Conservation (phyloP, 2,888 invertebrate genomes). For the Drosophila rellima region DNA sequence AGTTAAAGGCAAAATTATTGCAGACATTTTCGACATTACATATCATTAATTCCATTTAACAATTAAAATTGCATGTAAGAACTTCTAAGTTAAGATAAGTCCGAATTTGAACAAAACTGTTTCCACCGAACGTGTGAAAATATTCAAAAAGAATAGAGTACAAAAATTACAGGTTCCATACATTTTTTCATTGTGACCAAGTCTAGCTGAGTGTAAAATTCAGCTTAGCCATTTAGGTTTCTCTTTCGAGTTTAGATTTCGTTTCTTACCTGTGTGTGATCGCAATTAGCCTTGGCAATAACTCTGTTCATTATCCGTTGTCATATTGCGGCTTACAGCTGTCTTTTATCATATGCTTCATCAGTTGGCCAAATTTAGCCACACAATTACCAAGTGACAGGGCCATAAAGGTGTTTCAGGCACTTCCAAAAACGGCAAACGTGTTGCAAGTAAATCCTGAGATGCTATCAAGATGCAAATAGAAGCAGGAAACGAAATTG, state of each 20-base stretch:
- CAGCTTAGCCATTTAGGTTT: not conserved
- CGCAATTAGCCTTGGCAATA: conserved; percentile 29
- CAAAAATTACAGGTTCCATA: not conserved
- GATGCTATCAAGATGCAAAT: conserved; percentile 22
- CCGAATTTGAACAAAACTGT: too few relatives aligned
- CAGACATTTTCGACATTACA: not conserved
- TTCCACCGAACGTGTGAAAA: not conserved
- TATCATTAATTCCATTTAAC: too few relatives aligned
- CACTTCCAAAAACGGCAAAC: not conserved
- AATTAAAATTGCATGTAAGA: too few relatives aligned
- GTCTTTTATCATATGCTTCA: conserved; percentile 5
- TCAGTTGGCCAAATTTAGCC: conserved; percentile 11
- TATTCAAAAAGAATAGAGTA: not conserved
- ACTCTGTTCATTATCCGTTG: conserved; percentile 35
- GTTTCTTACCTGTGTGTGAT: conserved; percentile 2
- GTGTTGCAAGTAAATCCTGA: conserved; percentile 18
- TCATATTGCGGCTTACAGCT: conserved; percentile 29
- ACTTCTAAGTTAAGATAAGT: too few relatives aligned
- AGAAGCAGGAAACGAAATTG: conserved; percentile 5
- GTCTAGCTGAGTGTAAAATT: not conserved
- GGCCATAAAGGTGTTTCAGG: conserved; percentile 30
- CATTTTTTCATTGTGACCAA: not conserved
- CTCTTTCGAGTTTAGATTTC: not conserved
- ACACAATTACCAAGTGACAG: conserved; percentile 32
- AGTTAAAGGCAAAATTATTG: not conserved